Evolutionary conservation across 2,113 vertebrate species (phyloP).

Genomic region (Heterocephalus glaber): DNA sequence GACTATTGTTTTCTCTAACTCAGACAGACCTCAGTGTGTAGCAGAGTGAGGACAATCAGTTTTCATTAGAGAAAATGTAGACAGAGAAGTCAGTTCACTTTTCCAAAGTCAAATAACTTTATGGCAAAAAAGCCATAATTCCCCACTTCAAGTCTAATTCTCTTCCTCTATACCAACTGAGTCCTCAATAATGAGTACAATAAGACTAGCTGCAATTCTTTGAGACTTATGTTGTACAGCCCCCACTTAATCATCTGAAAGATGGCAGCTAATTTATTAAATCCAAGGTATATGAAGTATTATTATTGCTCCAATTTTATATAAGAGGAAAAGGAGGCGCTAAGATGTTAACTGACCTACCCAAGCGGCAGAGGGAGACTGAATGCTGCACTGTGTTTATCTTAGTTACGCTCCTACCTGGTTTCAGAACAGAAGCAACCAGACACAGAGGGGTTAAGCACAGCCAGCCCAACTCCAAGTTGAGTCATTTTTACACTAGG

Average conservation of each 20-base stretch:
- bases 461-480: conserved; percentile 23
- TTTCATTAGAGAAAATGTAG: conserved; percentile 11
- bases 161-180: background rate
- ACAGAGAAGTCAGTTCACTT: background rate
- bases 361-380: background rate
- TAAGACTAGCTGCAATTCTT: background rate
- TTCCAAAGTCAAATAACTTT: background rate
- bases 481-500: conserved; percentile 32
- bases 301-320: background rate
- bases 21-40: background rate
- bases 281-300: background rate
- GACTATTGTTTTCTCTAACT: background rate
- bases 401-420: background rate
- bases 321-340: background rate
- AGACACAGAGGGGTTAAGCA: conserved; percentile 54
- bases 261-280: background rate
- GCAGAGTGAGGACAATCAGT: background rate
- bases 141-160: background rate
- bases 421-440: conserved; percentile 21
- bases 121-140: background rate
- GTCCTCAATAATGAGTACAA: conserved; percentile 1
- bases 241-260: background rate
- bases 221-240: background rate
- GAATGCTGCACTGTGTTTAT: background rate
- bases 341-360: background rate